These are phyloP conservation scores for Porites lobata DNA, from an alignment of 92 coral and sea anemone species.

Conservation along the genomic window DNA sequence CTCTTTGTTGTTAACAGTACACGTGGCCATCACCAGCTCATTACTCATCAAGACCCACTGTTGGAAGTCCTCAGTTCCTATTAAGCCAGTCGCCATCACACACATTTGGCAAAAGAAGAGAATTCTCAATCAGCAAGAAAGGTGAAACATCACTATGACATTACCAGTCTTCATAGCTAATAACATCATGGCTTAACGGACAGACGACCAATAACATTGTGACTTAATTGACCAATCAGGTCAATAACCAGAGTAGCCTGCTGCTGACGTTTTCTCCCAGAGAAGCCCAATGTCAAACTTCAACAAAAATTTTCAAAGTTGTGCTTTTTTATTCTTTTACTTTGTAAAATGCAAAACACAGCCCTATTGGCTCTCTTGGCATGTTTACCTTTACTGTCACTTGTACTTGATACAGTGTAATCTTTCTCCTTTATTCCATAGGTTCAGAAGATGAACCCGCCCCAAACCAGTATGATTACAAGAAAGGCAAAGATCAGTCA, in stretches of 20 bases:
- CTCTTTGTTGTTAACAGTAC: slow-evolving; percentile 28
- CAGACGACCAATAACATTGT: no score
- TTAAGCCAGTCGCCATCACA: slow-evolving; percentile 92
- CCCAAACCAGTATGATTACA: slow-evolving; percentile 83
- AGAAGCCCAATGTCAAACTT: no score
- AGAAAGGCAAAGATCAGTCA: slow-evolving; percentile 45
- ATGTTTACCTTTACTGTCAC: background rate
- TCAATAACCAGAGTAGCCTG: no score
- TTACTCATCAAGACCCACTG: slow-evolving; percentile 73
- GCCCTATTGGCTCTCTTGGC: background rate
- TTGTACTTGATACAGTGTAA: no score
- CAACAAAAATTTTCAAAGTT: no score
- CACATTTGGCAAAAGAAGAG: slow-evolving; percentile 76
- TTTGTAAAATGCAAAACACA: no score
- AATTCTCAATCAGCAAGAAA: slow-evolving; percentile 68
- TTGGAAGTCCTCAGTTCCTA: slow-evolving; percentile 76
- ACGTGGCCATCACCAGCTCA: slow-evolving; percentile 98
- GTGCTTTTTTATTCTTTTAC: no score
- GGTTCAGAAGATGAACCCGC: slow-evolving; percentile 88
- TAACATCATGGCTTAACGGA: no score
- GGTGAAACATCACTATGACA: slow-evolving; percentile 47
- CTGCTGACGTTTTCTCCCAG: no score
- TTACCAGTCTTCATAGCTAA: no score
- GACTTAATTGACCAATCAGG: no score
- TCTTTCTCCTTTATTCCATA: background rate